Evolutionary conservation across 2,888 invertebrate genomes (phyloP).

Genomic region (Nyleta sp.): DNA sequence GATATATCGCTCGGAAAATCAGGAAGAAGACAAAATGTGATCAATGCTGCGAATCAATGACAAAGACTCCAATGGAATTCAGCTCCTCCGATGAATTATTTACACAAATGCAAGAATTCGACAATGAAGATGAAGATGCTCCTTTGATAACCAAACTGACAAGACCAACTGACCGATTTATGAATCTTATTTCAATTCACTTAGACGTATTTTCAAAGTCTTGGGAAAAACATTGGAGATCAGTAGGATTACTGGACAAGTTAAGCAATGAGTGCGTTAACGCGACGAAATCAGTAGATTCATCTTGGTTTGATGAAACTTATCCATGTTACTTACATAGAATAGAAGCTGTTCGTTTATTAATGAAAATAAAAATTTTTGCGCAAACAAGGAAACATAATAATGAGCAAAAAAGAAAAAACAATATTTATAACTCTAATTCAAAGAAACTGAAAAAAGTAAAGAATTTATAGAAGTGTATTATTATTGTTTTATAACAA

Average conservation of each 20-base stretch:
- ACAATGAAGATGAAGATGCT: conserved; percentile 24
- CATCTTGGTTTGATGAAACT: conserved; percentile 1
- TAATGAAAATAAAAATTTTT: conserved; percentile 15
- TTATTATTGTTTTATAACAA: too few species aligned
- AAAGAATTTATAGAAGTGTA: too few species aligned
- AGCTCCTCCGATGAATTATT: conserved; percentile 14
- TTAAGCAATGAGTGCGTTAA: not conserved
- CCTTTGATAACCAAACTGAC: conserved; percentile 11
- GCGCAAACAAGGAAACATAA: conserved; percentile 11
- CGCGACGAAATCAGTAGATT: not conserved
- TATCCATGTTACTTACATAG: not conserved
- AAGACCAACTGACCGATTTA: conserved; percentile 6
- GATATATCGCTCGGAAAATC: conserved; percentile 17
- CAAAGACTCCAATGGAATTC: conserved; percentile 17
- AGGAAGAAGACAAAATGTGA: conserved; percentile 4
- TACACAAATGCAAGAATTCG: conserved; percentile 24
- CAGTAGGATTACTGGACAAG: not conserved
- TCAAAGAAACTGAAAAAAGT: too few species aligned
- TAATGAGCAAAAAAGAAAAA: not conserved
- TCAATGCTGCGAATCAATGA: conserved; percentile 5
- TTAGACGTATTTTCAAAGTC: not conserved
- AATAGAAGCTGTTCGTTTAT: not conserved
- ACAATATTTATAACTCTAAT: too few species aligned
- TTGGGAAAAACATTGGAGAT: conserved; percentile 1
- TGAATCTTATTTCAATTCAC: conserved; percentile 4